Base-by-base conservation (phyloP, 2,797 vertebrate genomes). In the Phalloptychus januarius region DNA sequence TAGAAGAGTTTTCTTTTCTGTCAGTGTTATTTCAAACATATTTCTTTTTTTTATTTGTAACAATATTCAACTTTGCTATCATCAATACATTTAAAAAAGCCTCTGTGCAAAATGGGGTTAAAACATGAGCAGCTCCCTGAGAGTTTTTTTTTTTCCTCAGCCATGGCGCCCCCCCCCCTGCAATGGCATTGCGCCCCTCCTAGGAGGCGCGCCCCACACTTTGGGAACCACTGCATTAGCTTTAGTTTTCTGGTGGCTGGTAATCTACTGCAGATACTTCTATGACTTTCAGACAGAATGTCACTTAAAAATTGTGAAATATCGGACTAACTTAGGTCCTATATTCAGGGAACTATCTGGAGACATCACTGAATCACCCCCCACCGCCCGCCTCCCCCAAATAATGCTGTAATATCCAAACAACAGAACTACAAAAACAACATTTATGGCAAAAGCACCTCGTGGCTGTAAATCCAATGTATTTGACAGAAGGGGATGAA, bases 401-500 rank as follows among this genome's bases (percentile, higher is more conserved):
- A 70, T 40, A 38, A 73, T 8, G 38, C 25, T 42, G 23, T 56
- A 25, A 44, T 46, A 75, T 77, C 0, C 36, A 38, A 40, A 40
- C 20, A 67, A 25, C 36, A 54, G 56, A 50, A 50, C n/a, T 25
- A 42, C 65, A 48, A 20, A 23, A 44, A 12, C 38, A 42, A 31
- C 70, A 78, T 44, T 2, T 48, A 74, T 74, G 1, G 8, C 16
- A 48, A 71, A 58, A 73, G 82, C 58, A 13, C 25, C 71, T 7
- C 46, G 11, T 0, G 4, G 11, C 52, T 70, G 7, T 40, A 81
- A 83, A 86, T 85, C 40, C 65, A 38, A 28, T 65, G n/a, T 42
- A 25, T 63, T 31, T 80, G 78, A 81, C 61, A 72, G 84, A 82
- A 65, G 33, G 72, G 72, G 80, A 82, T 86, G 76, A 80, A 81